Evolutionary conservation across 2,797 vertebrate genomes (phyloP).

Genomic region (Acrossocheilus fasciatus): DNA sequence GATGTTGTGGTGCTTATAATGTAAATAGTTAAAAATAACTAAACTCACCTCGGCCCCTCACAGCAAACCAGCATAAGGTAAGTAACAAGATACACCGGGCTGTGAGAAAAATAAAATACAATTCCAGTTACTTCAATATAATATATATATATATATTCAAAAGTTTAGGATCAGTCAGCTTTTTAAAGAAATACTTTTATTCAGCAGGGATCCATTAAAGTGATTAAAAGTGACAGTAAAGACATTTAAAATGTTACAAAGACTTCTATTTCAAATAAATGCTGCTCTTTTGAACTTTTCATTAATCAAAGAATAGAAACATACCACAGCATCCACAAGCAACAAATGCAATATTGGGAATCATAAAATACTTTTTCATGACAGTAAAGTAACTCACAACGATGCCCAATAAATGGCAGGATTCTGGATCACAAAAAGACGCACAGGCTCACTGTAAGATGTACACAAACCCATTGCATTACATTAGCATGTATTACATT

Average conservation of each 20-base stretch:
- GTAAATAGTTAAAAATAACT: neutral
- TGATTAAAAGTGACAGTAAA: neutral
- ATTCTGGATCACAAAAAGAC: conserved; percentile 80
- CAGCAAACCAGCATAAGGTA: conserved; percentile 90
- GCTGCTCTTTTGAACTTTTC: neutral
- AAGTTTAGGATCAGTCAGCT: neutral
- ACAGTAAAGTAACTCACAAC: conserved; percentile 81
- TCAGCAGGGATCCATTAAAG: neutral
- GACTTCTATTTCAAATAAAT: neutral
- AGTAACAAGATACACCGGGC: conserved; percentile 87
- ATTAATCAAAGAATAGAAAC: neutral
- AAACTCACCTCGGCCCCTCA: conserved; percentile 88
- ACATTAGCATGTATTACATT: neutral
- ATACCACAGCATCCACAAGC: neutral
- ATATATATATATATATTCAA: neutral
- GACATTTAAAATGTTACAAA: neutral
- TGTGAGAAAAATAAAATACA: conserved; percentile 61
- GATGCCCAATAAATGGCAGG: conserved; percentile 87
- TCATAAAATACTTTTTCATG: neutral
- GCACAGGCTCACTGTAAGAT: conserved; percentile 80
- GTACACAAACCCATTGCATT: neutral
- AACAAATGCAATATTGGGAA: neutral
- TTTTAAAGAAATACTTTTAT: neutral
- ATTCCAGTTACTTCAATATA: neutral
- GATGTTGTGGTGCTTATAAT: neutral